Evolutionary conservation across 2,797 vertebrate species (phyloP).

Genomic region (Tokudaia tokunoshimensis): DNA sequence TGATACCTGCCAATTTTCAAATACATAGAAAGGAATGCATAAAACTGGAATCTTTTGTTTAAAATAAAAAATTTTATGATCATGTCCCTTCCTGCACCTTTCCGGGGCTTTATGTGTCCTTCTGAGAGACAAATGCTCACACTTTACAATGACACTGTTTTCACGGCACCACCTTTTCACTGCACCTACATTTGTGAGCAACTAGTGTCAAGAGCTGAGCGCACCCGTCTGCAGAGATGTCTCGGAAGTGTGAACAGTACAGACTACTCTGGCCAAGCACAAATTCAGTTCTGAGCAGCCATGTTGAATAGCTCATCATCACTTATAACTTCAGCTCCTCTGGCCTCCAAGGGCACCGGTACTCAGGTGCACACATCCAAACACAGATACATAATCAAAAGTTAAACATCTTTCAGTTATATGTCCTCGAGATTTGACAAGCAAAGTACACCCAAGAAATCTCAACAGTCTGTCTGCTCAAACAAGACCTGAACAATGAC

Average conservation of each 20-base stretch:
- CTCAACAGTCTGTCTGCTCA: not conserved
- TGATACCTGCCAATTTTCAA: not conserved
- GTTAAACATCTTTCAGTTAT: not conserved
- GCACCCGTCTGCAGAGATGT: not conserved
- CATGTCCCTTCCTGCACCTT: not conserved
- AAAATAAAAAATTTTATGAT: not conserved
- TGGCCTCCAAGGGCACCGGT: not conserved
- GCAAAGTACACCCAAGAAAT: not conserved
- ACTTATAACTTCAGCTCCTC: not conserved
- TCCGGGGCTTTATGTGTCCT: not conserved
- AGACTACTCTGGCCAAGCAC: not conserved
- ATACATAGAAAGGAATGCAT: not conserved
- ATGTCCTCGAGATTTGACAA: too few species aligned
- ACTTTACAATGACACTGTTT: not conserved
- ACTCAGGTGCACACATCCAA: not conserved
- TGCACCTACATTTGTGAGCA: not conserved
- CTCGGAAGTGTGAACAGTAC: too few species aligned
- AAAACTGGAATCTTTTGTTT: not conserved
- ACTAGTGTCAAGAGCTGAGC: not conserved
- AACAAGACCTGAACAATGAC: not conserved
- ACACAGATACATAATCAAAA: not conserved
- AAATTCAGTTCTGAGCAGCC: not conserved
- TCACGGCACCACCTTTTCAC: not conserved
- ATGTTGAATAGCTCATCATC: not conserved
- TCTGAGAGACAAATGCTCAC: not conserved